A percentile compares a stretch with the other conserved stretches of the same genome.
Evolutionary conservation across 1,140 invertebrate species (phyloP).

Genomic region (Hyles vespertilio): DNA sequence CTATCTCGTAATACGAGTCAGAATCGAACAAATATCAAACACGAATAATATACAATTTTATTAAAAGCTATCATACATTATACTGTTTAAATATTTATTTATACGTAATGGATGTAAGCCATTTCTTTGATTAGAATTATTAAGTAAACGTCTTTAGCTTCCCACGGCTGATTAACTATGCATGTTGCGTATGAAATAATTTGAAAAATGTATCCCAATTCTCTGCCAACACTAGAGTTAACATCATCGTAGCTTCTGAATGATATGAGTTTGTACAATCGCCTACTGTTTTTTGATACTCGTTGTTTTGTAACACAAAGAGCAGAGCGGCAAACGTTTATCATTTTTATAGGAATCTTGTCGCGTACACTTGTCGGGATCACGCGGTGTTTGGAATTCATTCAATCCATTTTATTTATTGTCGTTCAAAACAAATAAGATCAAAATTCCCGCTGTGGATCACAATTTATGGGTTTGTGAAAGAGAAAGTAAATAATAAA

Average conservation of each 20-base stretch:
- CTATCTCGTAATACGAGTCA: conserved; percentile 21
- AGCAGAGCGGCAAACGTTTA: conserved; percentile 28
- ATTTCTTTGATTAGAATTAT: conserved; percentile 30
- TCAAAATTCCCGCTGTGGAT: conserved; percentile 38
- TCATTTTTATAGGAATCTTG: conserved; percentile 45
- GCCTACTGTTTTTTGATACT: conserved; percentile 11
- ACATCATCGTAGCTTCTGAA: neutral
- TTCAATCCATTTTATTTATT: conserved; percentile 38
- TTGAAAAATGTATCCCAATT: too few species aligned
- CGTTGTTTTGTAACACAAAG: conserved; percentile 19
- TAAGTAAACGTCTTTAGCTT: conserved; percentile 15
- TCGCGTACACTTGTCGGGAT: conserved; percentile 28
- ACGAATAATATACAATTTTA: neutral
- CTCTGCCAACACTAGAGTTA: too few species aligned
- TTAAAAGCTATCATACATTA: conserved; percentile 20
- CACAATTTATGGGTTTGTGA: conserved; percentile 23
- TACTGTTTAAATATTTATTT: conserved; percentile 28
- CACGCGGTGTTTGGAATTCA: conserved; percentile 33
- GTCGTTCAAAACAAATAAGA: conserved; percentile 47
- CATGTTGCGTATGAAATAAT: too few species aligned
- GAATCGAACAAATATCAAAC: conserved; percentile 9
- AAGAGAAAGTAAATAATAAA: conserved; percentile 19
- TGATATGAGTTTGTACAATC: neutral
- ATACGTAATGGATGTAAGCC: conserved; percentile 28
- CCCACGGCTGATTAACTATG: conserved; percentile 9